Evolutionary conservation across 2,113 vertebrate genomes (phyloP).

Genomic region (Corydoras sp.): DNA sequence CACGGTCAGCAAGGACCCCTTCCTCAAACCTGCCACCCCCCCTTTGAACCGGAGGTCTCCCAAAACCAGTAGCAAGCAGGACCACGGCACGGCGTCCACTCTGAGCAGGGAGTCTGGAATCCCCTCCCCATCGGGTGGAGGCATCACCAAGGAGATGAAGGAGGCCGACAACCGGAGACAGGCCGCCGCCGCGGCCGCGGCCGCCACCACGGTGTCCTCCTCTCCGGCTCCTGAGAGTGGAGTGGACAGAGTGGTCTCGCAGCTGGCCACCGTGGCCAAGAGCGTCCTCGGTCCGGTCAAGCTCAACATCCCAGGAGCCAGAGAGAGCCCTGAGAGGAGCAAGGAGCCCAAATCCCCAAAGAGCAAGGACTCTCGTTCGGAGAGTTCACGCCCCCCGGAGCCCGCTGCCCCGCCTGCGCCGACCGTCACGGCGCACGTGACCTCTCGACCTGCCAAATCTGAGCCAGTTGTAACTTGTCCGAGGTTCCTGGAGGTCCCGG

Average conservation of each 20-base stretch:
- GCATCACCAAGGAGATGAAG: slow-evolving; percentile 65
- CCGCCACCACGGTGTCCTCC: neutral
- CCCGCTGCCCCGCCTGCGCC: too few species aligned
- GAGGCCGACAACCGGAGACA: slow-evolving; percentile 54
- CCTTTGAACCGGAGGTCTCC: slow-evolving; percentile 40
- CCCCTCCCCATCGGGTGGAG: slow-evolving; percentile 49
- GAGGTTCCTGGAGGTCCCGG: slow-evolving; percentile 36
- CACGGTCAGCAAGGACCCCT: slow-evolving; percentile 58
- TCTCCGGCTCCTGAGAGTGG: slow-evolving; percentile 47
- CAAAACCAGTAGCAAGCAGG: slow-evolving; percentile 14
- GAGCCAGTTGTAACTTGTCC: slow-evolving; percentile 30
- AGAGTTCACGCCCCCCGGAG: slow-evolving; percentile 12
- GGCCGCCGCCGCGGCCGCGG: slow-evolving; percentile 44
- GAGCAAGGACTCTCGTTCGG: slow-evolving; percentile 45
- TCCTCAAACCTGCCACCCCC: slow-evolving; percentile 51
- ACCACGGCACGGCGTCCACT: slow-evolving; percentile 17
- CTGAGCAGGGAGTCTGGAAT: slow-evolving; percentile 36
- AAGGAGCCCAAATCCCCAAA: slow-evolving; percentile 55
- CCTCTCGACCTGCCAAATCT: slow-evolving; percentile 36
- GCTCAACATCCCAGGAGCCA: slow-evolving; percentile 55
- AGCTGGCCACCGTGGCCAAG: slow-evolving; percentile 63
- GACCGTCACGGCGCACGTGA: too few species aligned
- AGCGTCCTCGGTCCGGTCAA: slow-evolving; percentile 69
- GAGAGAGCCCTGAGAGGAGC: slow-evolving; percentile 51
- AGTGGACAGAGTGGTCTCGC: slow-evolving; percentile 59